phyloP scores from a whole-genome alignment of 1,140 invertebrate genomes.

The Ectropis grisescens region DNA sequence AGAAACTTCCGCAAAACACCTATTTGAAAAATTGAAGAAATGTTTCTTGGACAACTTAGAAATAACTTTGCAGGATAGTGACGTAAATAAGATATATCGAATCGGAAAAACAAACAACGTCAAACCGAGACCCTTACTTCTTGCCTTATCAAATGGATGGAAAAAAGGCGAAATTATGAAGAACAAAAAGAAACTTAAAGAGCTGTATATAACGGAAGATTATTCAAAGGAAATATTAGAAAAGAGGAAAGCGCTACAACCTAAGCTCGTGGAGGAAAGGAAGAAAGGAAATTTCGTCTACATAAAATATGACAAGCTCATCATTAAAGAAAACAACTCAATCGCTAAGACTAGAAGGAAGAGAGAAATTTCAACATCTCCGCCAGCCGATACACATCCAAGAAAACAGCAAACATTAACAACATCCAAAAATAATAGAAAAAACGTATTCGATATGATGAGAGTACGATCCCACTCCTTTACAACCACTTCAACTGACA shows the following conservation, averaged over 20 bases:
- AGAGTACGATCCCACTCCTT: slow-evolving; percentile 6
- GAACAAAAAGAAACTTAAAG: slow-evolving; percentile 13
- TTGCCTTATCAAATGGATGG: slow-evolving; percentile 5
- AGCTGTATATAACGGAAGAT: slow-evolving; percentile 11
- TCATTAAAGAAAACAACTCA: slow-evolving; percentile 3
- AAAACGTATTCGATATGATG: slow-evolving; percentile 3
- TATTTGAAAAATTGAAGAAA: neutral
- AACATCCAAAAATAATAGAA: neutral
- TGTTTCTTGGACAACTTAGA: neutral
- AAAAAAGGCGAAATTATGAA: slow-evolving; percentile 12
- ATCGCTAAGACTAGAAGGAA: slow-evolving; percentile 6
- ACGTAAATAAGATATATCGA: slow-evolving; percentile 4
- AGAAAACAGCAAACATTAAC: neutral
- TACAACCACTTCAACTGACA: neutral
- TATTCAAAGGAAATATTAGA: slow-evolving; percentile 14
- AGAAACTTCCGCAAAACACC: too few relatives aligned
- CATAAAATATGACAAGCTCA: too few relatives aligned
- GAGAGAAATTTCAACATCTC: slow-evolving; percentile 6
- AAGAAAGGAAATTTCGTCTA: slow-evolving; percentile 16
- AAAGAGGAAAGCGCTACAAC: slow-evolving; percentile 8
- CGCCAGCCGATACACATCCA: neutral
- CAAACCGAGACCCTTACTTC: slow-evolving; percentile 3
- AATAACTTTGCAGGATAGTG: neutral
- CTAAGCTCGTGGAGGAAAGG: slow-evolving; percentile 12
- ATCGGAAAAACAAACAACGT: slow-evolving; percentile 4